Base-by-base conservation (phyloP, 2,113 vertebrate species). In the Clupea harengus region DNA sequence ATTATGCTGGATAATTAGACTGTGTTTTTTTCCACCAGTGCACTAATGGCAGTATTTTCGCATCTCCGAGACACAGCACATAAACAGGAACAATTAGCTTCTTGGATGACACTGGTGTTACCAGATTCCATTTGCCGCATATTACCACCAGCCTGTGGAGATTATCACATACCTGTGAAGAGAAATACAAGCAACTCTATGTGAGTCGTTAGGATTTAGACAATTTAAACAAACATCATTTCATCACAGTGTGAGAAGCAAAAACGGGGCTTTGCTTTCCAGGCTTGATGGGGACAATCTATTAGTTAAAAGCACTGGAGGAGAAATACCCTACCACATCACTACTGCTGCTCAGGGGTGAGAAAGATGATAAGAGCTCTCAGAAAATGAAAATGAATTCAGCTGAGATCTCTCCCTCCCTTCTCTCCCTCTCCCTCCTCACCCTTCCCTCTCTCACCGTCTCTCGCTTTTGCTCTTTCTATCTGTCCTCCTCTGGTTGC, bases 61-160 rank as follows among this genome's bases (percentile, higher is more conserved):
- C 82, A 82, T 83, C 46, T 86, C 49, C 25, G 57, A 86, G 52
- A 82, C 60, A 87, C 46, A 6, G 57, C 32, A 86, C 86, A 46
- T 46, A 90, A 86, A 84, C 84, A 81, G 67, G 39, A 75, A 84
- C 89, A 67, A 84, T 89, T 88, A 85, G 25, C 82, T 46, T 39
- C 75, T 50, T 82, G 45, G 81, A 39, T 57, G 47, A 84, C 78
- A 84, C 52, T 13, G 54, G 64, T 45, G 45, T 17, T 44, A 45
- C 22, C 18, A 49, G 46, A 84, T 83, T 47, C 60, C 86, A 81
- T 89, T 52, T 83, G 81, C 28, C 46, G 20, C 28, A 45, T 67
- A 82, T 54, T 52, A 46, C 72, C 25, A 57, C 54, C 25, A 15
- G 20, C 47, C 54, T 20, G 18, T 78, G 46, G 17, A 81, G 28